Evolutionary conservation across 2,113 vertebrate species (phyloP), one percentile per base, ranked within the genome.

Genomic region (Cathartes aura): DNA sequence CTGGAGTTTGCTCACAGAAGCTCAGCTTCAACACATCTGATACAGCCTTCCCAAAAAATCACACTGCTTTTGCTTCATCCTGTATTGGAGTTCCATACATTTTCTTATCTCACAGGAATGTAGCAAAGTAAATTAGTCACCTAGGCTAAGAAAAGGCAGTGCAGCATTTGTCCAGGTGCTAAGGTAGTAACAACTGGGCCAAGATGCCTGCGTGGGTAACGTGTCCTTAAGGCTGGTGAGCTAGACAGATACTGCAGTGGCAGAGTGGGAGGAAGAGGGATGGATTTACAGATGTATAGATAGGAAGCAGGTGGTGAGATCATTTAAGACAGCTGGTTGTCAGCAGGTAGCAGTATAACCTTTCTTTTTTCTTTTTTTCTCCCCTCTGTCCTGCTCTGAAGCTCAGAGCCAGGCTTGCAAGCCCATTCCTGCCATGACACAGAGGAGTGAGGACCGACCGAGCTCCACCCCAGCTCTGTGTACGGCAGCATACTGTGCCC

Each of bases 401-500:
- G 20, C 20, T 63, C 20, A 38, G 50, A 64, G 12, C 9, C 5
- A 6, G 38, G 22, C 70, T 81, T 43, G n/a, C 14, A 55, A 59
- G 42, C 20, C 11, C 12, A 3, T 70, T 76, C 40, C 29, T 82
- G 50, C 34, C 1, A 1, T 24, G 14, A 22, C 0, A 1, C 5
- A 48, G 32, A 6, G 10, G 21, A 58, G 9, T 2, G 3, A 30
- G 38, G 62, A 48, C n/a, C 1, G 8, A 21, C 17, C 0, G 1
- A 55, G 16, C 8, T 70, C 45, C 23, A n/a, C 3, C 11, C 34
- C 11, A 64, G 30, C 38, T 59, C 23, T 0, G 0, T 0, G 1
- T 40, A 24, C 22, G 24, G 62, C 21, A 38, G 18, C 1, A 1
- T 18, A 6, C 15, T 8, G 30, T 23, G 20, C 36, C 40, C 11